Conservation (phyloP, 2,888 invertebrate species). For the Luperina testacea region DNA sequence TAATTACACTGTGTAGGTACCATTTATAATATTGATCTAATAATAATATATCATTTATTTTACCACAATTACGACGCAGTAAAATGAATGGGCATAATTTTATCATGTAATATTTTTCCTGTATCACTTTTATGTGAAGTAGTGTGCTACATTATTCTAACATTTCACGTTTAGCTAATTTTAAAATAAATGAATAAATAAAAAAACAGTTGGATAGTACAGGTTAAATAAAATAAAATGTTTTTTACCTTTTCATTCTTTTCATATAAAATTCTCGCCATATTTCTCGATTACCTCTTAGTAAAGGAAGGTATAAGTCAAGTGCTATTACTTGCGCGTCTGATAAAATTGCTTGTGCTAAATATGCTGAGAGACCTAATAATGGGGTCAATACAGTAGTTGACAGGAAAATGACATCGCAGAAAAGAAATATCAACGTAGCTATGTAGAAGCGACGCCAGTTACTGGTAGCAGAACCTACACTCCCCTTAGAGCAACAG, state of each 20-base stretch:
- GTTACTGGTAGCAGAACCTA: neutral
- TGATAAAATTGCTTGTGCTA: neutral
- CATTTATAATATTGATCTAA: neutral
- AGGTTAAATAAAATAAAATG: neutral
- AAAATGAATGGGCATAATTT: neutral
- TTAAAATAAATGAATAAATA: neutral
- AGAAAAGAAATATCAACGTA: conserved; percentile 12
- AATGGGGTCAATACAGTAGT: neutral
- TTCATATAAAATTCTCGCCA: conserved; percentile 27
- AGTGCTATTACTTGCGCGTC: conserved; percentile 10
- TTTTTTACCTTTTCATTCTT: conserved; percentile 1
- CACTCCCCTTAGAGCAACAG: neutral
- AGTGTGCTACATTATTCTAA: neutral
- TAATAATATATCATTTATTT: neutral
- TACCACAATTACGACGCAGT: neutral
- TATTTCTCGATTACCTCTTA: conserved; percentile 6
- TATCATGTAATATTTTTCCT: neutral
- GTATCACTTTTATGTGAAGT: neutral
- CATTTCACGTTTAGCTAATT: neutral
- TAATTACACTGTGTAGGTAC: neutral
- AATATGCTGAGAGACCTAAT: neutral
- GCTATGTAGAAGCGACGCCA: conserved; percentile 32
- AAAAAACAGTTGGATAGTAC: neutral
- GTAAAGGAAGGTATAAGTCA: conserved; percentile 4
- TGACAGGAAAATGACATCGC: conserved; percentile 8